Base-by-base conservation (phyloP, 1,140 invertebrate species). In the Protaetia brevitarsis region DNA sequence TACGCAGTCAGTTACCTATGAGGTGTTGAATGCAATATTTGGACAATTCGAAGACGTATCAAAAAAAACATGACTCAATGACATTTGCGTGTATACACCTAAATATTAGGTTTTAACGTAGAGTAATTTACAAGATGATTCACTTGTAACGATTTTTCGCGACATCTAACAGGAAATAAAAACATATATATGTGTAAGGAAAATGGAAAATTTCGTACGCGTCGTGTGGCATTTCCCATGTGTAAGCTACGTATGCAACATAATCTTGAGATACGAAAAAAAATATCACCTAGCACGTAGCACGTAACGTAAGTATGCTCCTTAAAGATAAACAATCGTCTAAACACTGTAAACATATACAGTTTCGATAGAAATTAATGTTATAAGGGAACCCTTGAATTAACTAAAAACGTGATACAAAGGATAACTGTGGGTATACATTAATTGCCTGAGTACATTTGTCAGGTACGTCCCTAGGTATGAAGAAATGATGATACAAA, bases 21-120 rank as follows among this genome's bases (percentile, higher is more conserved):
- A 37, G n/a, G 10, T 10, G n/a, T 16, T 16, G 10, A 41, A 5
- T 41, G 19, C 19, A 16, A 13, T 19, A 51, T 10, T 51, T 23
- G 21, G 6, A 51, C 5, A 51, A 3, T 8, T 23, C 10, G n/a
- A 11, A 23, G 11, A 51, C 19, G 41, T n/a, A n/a, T n/a, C n/a
- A n/a, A n/a, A n/a, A n/a, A n/a, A n/a, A n/a, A n/a, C n/a, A 51
- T 23, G 10, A 8, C 5, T 4, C 26, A 51, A 11, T 45, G n/a
- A n/a, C n/a, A n/a, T n/a, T n/a, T n/a, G n/a, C n/a, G n/a, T n/a
- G n/a, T n/a, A n/a, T n/a, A 13, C 2, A 45, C 41, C 41, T 51
- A 51, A 51, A 51, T 51, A 51, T 51, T 51, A 51, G 41, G 41
- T 51, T 51, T 23, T 23, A 21, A 23, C n/a, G n/a, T n/a, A n/a